phyloP scores from a whole-genome alignment of 2,888 invertebrate genomes.

The Hirtodrosophila cameraria region DNA sequence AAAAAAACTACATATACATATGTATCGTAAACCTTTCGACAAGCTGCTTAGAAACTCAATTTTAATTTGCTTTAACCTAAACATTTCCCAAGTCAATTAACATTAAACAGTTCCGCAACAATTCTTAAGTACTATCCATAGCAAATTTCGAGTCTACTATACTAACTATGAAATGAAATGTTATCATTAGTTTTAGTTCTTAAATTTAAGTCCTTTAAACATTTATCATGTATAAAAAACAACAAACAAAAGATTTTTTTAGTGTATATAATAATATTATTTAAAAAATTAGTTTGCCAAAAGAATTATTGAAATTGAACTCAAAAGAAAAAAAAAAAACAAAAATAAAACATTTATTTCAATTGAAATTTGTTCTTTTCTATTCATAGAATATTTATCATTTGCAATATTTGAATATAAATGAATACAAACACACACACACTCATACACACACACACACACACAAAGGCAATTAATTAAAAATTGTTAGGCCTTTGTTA shows the following conservation, averaged over 20 bases:
- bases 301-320: constrained; percentile 20
- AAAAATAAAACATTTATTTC: no score
- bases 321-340: background rate
- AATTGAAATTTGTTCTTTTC: no score
- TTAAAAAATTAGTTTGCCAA: constrained; percentile 32
- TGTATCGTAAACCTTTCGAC: constrained; percentile 26
- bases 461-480: constrained; percentile 21
- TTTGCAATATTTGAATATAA: constrained; percentile 8
- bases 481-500: constrained; percentile 15
- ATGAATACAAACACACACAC: constrained; percentile 3
- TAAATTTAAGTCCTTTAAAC: constrained; percentile 63
- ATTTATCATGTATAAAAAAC: constrained; percentile 41
- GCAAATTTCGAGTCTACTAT: constrained; percentile 61
- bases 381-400: no score
- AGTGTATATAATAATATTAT: constrained; percentile 61
- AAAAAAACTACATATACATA: constrained; percentile 19
- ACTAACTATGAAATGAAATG: constrained; percentile 42
- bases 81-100: constrained; percentile 55
- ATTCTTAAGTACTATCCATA: background rate
- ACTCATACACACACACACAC: constrained; percentile 7
- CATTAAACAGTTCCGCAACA: constrained; percentile 13
- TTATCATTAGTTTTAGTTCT: constrained; percentile 77
- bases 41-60: constrained; percentile 39
- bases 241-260: constrained; percentile 27
- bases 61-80: constrained; percentile 38